Base-by-base conservation (phyloP, 2,797 vertebrate genomes). In the Varecia variegata region DNA sequence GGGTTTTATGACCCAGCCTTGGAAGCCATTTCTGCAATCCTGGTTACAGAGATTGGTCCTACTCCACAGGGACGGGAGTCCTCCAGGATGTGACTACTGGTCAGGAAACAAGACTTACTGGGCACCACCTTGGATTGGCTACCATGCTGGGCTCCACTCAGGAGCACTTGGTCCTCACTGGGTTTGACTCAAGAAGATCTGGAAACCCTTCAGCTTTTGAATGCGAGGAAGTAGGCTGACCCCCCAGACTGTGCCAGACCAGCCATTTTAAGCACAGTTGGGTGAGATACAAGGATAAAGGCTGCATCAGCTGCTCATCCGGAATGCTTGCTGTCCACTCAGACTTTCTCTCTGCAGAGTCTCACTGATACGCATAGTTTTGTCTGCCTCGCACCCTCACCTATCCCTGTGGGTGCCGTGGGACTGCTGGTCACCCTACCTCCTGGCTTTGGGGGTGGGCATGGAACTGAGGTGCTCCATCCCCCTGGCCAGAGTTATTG, bases 251-350 rank as follows among this genome's bases (percentile, higher is more conserved):
- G 18, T 32, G 4, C 17, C 67, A 21, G 32, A 4, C 13, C 15
- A 11, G 32, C 62, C n/a, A 7, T 56, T 32, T 27, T 45, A 74
- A 35, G 23, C 47, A 30, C 27, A 30, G 2, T 0, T 8, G 14
- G 20, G 52, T 65, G 62, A 62, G 21, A 52, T 15, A 10, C 27
- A n/a, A 70, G 65, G 23, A 54, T 27, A 18, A 38, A 79, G n/a
- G 5, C 18, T 58, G 21, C 15, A 17, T 27, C 58, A 20, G 23
- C 35, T 11, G 30, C 79, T 47, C 45, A 32, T 3, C 18, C 13
- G 0, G 2, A 25, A 20, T 12, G 2, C 67, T 43, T 43, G n/a
- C 40, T 3, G 3, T 30, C 62, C 47, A 0, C 23, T 67, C n/a
- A n/a, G 21, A n/a, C 14, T 15, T 47, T 17, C n/a, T 23, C 13